These are phyloP conservation scores for Crossocerus cetratus DNA, from an alignment of 2,888 invertebrate genomes.

Conservation along the genomic window DNA sequence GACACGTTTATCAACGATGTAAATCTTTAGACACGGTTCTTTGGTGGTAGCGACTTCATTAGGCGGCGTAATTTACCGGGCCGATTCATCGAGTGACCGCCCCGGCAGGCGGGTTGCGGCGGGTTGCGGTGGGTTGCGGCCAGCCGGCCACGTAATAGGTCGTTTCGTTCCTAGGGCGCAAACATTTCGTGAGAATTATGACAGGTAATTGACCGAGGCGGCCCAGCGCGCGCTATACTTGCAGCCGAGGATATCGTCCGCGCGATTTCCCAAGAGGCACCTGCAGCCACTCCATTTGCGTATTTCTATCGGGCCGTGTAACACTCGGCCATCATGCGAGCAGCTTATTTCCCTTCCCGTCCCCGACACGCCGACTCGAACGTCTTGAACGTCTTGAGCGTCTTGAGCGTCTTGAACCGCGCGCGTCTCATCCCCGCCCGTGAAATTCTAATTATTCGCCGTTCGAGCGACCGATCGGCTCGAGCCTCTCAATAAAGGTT, in stretches of 20 bases:
- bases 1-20: slow-evolving; percentile 56
- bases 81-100: slow-evolving; percentile 56
- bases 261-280: background rate
- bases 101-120: background rate
- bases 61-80: slow-evolving; percentile 66
- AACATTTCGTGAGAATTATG: slow-evolving; percentile 45
- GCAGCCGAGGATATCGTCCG: background rate
- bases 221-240: background rate
- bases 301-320: slow-evolving; percentile 38
- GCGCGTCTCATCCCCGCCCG: too few species aligned
- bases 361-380: too few species aligned
- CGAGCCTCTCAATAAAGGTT: background rate
- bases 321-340: slow-evolving; percentile 46
- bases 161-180: slow-evolving; percentile 21
- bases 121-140: slow-evolving; percentile 29
- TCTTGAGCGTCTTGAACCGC: too few species aligned
- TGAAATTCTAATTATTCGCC: too few species aligned
- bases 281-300: slow-evolving; percentile 20
- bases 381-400: background rate
- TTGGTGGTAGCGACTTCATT: slow-evolving; percentile 68
- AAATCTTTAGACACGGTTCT: slow-evolving; percentile 63
- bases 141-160: slow-evolving; percentile 30
- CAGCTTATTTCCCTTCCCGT: slow-evolving; percentile 53
- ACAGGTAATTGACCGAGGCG: slow-evolving; percentile 16
- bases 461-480: slow-evolving; percentile 2